These are phyloP conservation scores for Crocodylus rhombifer DNA, from an alignment of 2,797 vertebrate species.

Conservation along the genomic window DNA sequence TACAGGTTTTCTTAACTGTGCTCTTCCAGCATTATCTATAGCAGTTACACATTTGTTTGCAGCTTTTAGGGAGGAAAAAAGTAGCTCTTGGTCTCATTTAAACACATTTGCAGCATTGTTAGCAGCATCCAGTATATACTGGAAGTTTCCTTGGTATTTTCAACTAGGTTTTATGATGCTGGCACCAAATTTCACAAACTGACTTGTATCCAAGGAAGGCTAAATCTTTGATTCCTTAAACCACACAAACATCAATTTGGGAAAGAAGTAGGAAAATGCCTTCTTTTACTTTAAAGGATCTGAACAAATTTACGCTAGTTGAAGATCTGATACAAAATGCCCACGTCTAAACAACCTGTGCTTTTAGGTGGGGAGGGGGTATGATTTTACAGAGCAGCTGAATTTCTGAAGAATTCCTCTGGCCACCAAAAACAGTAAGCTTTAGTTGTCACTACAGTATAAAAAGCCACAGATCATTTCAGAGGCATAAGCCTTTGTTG, in stretches of 20 bases:
- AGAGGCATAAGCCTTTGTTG: slow-evolving; percentile 12
- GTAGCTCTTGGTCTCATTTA: not conserved
- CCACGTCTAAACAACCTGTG: not conserved
- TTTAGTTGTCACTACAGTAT: not conserved
- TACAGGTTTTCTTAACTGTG: not conserved
- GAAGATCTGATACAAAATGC: not conserved
- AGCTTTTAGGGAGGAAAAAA: not conserved
- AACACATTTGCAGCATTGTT: not conserved
- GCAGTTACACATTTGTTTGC: not conserved
- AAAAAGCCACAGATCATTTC: not conserved
- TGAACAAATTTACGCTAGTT: not conserved
- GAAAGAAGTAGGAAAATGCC: not conserved
- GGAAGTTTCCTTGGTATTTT: not conserved
- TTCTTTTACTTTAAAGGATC: not conserved
- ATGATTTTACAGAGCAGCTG: not conserved
- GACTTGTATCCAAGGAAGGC: not conserved
- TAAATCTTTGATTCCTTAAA: not conserved
- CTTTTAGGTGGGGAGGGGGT: not conserved
- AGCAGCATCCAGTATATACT: not conserved
- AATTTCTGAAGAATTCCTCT: slow-evolving; percentile 28
- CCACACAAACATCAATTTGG: not conserved
- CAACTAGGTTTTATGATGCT: not conserved
- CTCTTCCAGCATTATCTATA: not conserved
- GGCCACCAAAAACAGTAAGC: not conserved
- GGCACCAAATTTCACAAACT: not conserved